These are phyloP conservation scores for Zelleria hepariella DNA, from an alignment of 2,888 invertebrate genomes.

Conservation along the genomic window DNA sequence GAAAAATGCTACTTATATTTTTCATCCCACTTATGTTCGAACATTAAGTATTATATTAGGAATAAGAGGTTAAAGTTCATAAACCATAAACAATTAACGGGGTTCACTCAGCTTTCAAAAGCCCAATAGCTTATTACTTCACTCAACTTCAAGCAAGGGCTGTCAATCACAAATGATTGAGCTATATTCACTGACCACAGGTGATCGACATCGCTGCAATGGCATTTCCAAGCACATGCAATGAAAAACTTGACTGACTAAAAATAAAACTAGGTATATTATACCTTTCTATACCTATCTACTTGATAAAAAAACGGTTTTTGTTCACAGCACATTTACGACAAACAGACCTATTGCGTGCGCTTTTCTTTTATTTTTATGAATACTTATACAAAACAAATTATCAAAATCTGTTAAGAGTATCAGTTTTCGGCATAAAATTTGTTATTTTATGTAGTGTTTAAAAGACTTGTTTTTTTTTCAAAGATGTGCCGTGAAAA, in stretches of 20 bases:
- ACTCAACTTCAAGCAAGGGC: not conserved
- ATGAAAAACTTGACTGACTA: not conserved
- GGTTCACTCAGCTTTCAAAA: not conserved
- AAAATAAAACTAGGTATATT: not conserved
- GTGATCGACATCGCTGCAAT: not conserved
- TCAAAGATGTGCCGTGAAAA: not conserved
- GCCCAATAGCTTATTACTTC: constrained; percentile 5
- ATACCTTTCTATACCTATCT: no score
- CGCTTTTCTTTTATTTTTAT: not conserved
- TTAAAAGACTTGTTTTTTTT: not conserved
- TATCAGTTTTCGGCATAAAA: not conserved
- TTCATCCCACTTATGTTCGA: no score
- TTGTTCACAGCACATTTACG: not conserved
- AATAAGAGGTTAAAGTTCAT: no score
- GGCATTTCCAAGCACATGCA: not conserved
- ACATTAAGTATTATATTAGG: no score
- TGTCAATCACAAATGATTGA: not conserved
- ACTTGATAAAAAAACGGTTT: not conserved
- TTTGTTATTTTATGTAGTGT: not conserved
- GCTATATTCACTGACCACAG: not conserved
- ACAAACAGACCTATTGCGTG: no score
- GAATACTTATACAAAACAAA: not conserved
- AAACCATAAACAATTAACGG: not conserved
- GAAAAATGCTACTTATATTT: no score
- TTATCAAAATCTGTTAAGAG: not conserved